Evolutionary conservation across 2,113 vertebrate genomes (phyloP), one percentile per base, ranked within the genome.

Genomic region (Columbina picui): DNA sequence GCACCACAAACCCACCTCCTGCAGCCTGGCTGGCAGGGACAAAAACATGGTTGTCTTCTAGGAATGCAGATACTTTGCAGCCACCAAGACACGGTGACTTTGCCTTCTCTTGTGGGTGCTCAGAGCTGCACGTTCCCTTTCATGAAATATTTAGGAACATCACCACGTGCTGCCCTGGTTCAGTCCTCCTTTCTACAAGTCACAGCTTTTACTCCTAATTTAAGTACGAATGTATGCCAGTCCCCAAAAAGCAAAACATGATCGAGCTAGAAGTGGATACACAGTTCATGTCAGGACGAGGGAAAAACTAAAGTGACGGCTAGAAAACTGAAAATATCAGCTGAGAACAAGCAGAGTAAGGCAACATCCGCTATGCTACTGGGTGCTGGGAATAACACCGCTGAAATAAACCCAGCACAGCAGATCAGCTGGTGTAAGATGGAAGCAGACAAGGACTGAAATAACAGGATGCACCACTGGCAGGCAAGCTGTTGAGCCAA

Each of bases 381-480:
- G 10, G 55, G n/a, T 3, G 2, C 49, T 77, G 74, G 67, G 64
- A 90, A 80, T 55, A 50, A 55, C 36, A 27, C 18, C 20, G 61
- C 60, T 27, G 50, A 75, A 65, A 88, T 25, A 65, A 71, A 50
- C 14, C 11, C 53, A 32, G n/a, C 8, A 30, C 50, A 16, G n/a
- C 18, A n/a, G 50, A 52, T 70, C 76, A 47, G 41, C 21, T 53
- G 23, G 8, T 50, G 34, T 38, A 20, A 60, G 39, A 11, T 13
- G 30, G 59, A 39, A 79, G 34, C 22, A 76, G 45, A n/a, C 7
- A n/a, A 36, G 0, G 2, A 43, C 60, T 52, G 17, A 67, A 83
- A 74, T 85, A 97, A 96, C 95, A 96, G 96, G 94, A 96, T 84
- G 29, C 10, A 6, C 70, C 29, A 47, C 87, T 59, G 38, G 21